Evolutionary conservation across 1,140 invertebrate genomes (phyloP).

Genomic region (Parasteatoda tepidariorum): DNA sequence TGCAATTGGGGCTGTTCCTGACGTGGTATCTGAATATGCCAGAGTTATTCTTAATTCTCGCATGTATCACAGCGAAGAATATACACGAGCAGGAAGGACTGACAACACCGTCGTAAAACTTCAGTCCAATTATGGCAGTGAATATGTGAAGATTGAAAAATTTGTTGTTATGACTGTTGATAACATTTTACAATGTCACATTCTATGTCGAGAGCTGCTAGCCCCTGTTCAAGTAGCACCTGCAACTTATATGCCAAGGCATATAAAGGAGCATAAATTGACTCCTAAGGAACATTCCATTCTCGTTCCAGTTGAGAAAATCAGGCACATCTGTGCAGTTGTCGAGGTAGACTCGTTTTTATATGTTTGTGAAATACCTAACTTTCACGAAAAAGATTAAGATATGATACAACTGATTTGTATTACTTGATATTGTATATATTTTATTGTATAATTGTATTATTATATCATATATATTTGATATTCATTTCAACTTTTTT

Average conservation of each 20-base stretch:
- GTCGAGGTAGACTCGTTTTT: not conserved
- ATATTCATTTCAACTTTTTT: too few species aligned
- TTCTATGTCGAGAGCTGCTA: not conserved
- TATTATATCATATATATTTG: too few species aligned
- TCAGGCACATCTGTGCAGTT: not conserved
- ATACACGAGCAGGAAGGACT: not conserved
- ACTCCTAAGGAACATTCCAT: not conserved
- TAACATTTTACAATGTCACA: not conserved
- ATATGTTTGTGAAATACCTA: not conserved
- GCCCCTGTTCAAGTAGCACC: not conserved
- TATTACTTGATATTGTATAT: too few species aligned
- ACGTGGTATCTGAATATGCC: not conserved
- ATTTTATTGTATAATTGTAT: too few species aligned
- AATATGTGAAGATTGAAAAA: not conserved
- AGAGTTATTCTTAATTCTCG: not conserved
- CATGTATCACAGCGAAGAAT: slow-evolving; percentile 1
- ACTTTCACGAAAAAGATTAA: not conserved
- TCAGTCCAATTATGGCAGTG: not conserved
- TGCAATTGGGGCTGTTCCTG: not conserved
- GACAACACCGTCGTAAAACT: not conserved
- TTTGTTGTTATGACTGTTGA: not conserved
- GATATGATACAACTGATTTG: not conserved
- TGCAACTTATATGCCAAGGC: not conserved
- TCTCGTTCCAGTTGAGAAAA: slow-evolving; percentile 10
- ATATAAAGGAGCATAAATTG: not conserved